Percentiles rank a stretch among this genome's conserved stretches.
These are phyloP conservation scores for Prinia subflava DNA, from an alignment of 2,113 vertebrate species.

Conservation along the genomic window DNA sequence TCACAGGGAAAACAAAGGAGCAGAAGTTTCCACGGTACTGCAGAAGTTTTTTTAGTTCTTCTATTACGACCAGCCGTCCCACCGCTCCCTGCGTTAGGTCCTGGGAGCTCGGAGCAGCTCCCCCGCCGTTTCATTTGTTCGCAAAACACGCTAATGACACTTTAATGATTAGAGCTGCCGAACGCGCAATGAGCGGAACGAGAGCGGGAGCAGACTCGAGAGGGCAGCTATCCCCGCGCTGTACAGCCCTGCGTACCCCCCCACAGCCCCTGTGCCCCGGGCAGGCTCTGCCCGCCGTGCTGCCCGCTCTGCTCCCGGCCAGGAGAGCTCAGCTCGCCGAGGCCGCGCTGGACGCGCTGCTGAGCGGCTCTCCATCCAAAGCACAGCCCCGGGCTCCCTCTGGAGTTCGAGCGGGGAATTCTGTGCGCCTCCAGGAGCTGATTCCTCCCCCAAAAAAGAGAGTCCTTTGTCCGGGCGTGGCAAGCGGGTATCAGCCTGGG, in stretches of 20 bases:
- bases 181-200: accelerated
- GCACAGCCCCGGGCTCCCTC: conserved; percentile 46
- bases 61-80: not conserved
- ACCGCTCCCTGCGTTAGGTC: not conserved
- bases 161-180: not conserved
- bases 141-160: not conserved
- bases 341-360: accelerated
- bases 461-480: accelerated
- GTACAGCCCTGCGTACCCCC: accelerated
- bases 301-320: no score
- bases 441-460: accelerated
- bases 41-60: not conserved
- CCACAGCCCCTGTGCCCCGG: not conserved
- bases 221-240: not conserved
- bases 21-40: not conserved
- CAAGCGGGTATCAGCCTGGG: accelerated
- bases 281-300: not conserved
- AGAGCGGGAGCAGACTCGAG: not conserved
- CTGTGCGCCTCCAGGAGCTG: accelerated
- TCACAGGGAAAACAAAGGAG: not conserved
- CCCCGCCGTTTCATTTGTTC: not conserved
- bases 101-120: not conserved
- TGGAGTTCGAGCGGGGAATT: conserved; percentile 3
- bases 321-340: not conserved
- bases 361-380: no score